phyloP scores from a whole-genome alignment of 2,888 invertebrate species.

The Xylocampa areola region DNA sequence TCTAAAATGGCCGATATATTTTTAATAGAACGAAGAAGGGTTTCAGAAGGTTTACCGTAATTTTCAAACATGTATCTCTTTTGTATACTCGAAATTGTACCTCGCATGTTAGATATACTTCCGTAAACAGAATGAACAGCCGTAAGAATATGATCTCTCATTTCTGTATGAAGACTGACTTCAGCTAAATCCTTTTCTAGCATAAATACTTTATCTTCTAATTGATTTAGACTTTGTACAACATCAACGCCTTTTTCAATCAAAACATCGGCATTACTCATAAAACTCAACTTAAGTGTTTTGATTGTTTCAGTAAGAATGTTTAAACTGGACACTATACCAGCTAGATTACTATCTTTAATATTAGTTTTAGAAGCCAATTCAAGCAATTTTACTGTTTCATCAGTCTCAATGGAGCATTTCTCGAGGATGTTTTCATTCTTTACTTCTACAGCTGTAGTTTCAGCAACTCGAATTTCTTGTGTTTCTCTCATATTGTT shows the following conservation, averaged over 20 bases:
- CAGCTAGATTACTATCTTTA: conserved; percentile 60
- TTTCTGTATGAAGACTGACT: conserved; percentile 62
- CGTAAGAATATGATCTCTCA: conserved; percentile 78
- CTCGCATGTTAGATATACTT: conserved; percentile 87
- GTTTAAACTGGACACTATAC: conserved; percentile 66
- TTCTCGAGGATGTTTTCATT: conserved; percentile 64
- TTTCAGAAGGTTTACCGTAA: conserved; percentile 81
- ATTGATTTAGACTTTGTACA: conserved; percentile 76
- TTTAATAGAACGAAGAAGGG: conserved; percentile 76
- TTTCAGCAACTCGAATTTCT: conserved; percentile 59
- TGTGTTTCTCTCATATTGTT: conserved; percentile 75
- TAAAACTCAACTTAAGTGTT: conserved; percentile 69
- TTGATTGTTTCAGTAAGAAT: conserved; percentile 73
- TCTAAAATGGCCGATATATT: conserved; percentile 64
- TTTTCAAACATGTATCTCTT: conserved; percentile 83
- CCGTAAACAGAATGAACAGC: conserved; percentile 87
- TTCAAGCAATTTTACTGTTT: conserved; percentile 81
- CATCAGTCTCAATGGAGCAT: conserved; percentile 72
- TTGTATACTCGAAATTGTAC: conserved; percentile 84
- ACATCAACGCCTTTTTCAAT: conserved; percentile 83
- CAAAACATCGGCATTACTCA: conserved; percentile 71
- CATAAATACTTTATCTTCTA: conserved; percentile 82
- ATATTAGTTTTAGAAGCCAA: conserved; percentile 76
- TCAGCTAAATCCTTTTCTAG: conserved; percentile 77
- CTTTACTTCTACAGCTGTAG: conserved; percentile 48